These are phyloP conservation scores for Orthochromis indermauri DNA, from an alignment of 2,113 vertebrate species.

Conservation along the genomic window DNA sequence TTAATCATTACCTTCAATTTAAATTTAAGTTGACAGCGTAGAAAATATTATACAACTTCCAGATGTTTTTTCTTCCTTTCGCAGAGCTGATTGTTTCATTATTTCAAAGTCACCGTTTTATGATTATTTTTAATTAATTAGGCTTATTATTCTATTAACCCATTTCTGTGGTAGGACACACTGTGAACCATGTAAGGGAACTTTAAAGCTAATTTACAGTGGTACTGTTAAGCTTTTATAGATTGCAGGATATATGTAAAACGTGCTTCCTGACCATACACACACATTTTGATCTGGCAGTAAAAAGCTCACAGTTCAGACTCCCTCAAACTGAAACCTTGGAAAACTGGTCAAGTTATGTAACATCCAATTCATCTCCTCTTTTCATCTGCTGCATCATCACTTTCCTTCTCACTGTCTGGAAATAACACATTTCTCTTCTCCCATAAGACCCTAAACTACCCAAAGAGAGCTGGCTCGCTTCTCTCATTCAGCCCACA, in stretches of 20 bases:
- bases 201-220: background rate
- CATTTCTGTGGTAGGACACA: background rate
- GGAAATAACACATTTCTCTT: constrained; percentile 68
- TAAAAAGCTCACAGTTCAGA: constrained; percentile 25
- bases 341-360: constrained; percentile 62
- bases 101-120: background rate
- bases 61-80: constrained; percentile 27
- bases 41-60: constrained; percentile 1
- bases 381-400: constrained; percentile 64
- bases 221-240: background rate
- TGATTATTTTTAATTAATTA: background rate
- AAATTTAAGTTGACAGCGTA: constrained; percentile 4
- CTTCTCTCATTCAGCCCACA: constrained; percentile 49
- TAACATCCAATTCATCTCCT: constrained; percentile 67
- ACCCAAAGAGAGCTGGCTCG: constrained; percentile 55
- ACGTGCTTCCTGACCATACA: background rate
- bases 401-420: constrained; percentile 55
- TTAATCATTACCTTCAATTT: constrained; percentile 12
- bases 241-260: background rate
- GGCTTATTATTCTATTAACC: background rate
- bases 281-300: background rate
- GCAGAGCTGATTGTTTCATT: background rate
- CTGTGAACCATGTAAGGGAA: background rate
- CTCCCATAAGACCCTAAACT: constrained; percentile 59
- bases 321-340: constrained; percentile 37